These are phyloP conservation scores for Ceratoteleas bidentatus DNA, from an alignment of 1,140 invertebrate genomes.

Conservation along the genomic window DNA sequence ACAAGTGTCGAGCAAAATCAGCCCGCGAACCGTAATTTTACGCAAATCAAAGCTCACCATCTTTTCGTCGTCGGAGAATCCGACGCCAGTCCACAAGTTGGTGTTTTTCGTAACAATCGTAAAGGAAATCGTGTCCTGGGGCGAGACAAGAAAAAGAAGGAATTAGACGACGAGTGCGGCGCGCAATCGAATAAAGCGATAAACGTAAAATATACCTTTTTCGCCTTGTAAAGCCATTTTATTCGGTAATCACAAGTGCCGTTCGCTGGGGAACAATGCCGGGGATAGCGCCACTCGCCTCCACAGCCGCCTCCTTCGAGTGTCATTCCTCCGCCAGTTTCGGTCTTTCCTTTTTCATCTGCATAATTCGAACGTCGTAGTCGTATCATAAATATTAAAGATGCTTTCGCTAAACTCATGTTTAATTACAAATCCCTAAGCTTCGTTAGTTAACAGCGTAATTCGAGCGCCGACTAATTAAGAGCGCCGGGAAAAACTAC, in stretches of 20 bases:
- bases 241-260: conserved; percentile 91
- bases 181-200: conserved; percentile 10
- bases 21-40: too few species aligned
- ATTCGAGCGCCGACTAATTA: conserved; percentile 22
- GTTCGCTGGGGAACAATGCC: conserved; percentile 85
- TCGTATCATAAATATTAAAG: conserved; percentile 39
- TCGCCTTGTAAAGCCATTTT: conserved; percentile 90
- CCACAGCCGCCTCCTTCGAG: conserved; percentile 83
- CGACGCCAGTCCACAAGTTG: conserved; percentile 96
- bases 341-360: conserved; percentile 77
- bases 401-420: conserved; percentile 10
- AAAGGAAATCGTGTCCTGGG: conserved; percentile 90
- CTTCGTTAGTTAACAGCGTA: conserved; percentile 1
- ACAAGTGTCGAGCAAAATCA: too few species aligned
- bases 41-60: conserved; percentile 85
- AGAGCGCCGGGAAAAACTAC: background rate
- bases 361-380: conserved; percentile 54
- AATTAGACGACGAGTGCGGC: background rate
- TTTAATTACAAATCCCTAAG: conserved; percentile 31
- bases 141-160: background rate
- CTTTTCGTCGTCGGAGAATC: conserved; percentile 91
- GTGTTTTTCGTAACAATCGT: conserved; percentile 91
- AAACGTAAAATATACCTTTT: conserved; percentile 74
- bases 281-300: conserved; percentile 90
- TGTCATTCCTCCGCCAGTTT: conserved; percentile 67